A percentile compares a stretch with the other conserved stretches of the same genome.
phyloP scores from a whole-genome alignment of 2,797 vertebrate genomes.

The Diplodus sargus region DNA sequence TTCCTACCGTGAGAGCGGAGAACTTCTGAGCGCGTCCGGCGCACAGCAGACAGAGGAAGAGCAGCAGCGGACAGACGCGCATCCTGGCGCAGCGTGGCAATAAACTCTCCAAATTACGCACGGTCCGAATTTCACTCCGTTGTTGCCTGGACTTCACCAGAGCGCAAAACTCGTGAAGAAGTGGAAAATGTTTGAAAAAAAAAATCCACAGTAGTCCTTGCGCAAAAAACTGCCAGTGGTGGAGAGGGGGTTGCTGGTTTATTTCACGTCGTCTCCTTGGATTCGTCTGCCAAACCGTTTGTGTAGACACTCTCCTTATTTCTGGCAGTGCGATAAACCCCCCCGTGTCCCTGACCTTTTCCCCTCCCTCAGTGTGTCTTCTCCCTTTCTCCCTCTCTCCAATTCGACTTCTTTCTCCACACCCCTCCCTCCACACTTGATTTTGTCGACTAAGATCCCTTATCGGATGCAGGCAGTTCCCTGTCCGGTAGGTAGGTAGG shows the following conservation, averaged over 20 bases:
- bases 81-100: conserved; percentile 80
- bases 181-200: conserved; percentile 19
- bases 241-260: conserved; percentile 46
- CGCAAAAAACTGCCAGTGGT: conserved; percentile 19
- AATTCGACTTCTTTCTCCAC: conserved; percentile 71
- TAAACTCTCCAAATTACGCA: conserved; percentile 77
- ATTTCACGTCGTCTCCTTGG: conserved; percentile 67
- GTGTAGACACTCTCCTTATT: conserved; percentile 78
- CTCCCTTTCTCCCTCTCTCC: conserved; percentile 66
- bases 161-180: conserved; percentile 7
- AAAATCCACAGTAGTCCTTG: conserved; percentile 59
- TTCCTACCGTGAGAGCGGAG: conserved; percentile 89
- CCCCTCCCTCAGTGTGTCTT: conserved; percentile 76
- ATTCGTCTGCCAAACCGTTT: conserved; percentile 73
- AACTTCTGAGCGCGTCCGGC: conserved; percentile 86
- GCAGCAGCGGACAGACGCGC: conserved; percentile 81
- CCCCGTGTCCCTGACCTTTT: conserved; percentile 78
- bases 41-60: conserved; percentile 82
- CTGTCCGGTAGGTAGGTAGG: conserved; percentile 62
- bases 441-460: conserved; percentile 77
- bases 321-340: conserved; percentile 76
- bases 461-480: conserved; percentile 84
- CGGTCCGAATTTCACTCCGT: conserved; percentile 62
- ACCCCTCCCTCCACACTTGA: conserved; percentile 76
- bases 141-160: conserved; percentile 32